Base-by-base conservation (phyloP, 2,888 invertebrate genomes). In the Sminthurides aquaticus region DNA sequence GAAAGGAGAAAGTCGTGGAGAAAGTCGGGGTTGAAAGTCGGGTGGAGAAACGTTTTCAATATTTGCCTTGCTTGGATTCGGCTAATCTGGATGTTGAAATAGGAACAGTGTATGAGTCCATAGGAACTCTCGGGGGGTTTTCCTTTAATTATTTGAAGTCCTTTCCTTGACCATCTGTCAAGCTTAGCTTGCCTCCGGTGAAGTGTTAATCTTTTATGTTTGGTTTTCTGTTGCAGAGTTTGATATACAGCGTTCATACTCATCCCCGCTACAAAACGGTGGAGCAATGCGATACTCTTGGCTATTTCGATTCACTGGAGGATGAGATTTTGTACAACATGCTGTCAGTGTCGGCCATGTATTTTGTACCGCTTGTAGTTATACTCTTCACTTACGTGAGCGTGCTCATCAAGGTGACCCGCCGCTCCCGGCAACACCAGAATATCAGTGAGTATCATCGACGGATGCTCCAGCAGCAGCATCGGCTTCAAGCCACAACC, bases 241-340 rank as follows among this genome's bases (percentile, higher is more conserved):
- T 88, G 60, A 85, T 90, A 18, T 90, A 89, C 78, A 86, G 86
- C 75, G 86, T 88, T 5, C 82, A 84, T 76, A 77, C 78, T 0
- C 89, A 88, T 75, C 88, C 89, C 0, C 74, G 79, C 0, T 81
- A 83, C 65, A 83, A 83, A 0, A 83, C 85, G 74, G 89, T 86
- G 77, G 80, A 82, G 67, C 89, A 90, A 77, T 90, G 90, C 76
- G 89, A 89, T 0, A 86, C 88, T 0, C 89, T 88, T 77, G 85
- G 85, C 57, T 87, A 85, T 65, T 89, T 89, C 77, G 78, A 83
- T 0, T 82, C 83, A 8, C 80, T 80, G 1, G 79, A 81, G 0
- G 84, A 87, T 65, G 87, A 89, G 76, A 79, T 85, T 34, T 84
- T 83, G 0, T 90, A 90, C 79, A 89, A 87, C 75, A 79, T 89